Conservation (phyloP, 2,888 invertebrate genomes). For the Cryptocheilus praepositus region DNA sequence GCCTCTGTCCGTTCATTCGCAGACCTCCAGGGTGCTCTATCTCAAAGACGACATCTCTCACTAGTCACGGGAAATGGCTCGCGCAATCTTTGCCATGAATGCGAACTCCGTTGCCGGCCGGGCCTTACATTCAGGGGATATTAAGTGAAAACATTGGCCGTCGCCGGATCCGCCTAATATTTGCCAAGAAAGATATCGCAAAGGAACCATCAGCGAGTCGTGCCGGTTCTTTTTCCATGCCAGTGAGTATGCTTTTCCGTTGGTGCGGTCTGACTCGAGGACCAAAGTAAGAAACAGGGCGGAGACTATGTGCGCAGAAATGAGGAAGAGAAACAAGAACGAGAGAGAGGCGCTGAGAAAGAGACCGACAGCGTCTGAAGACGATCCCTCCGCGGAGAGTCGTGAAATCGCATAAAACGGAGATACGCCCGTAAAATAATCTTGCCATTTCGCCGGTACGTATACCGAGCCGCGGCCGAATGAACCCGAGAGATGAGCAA, state of each 20-base stretch:
- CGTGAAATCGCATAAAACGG: slow-evolving; percentile 43
- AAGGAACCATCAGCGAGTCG: slow-evolving; percentile 66
- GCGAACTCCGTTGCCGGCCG: slow-evolving; percentile 55
- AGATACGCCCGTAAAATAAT: slow-evolving; percentile 55
- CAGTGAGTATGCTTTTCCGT: neutral
- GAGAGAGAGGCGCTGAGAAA: slow-evolving; percentile 2
- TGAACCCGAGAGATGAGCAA: slow-evolving; percentile 49
- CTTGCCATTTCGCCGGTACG: slow-evolving; percentile 52
- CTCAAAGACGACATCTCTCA: slow-evolving; percentile 71
- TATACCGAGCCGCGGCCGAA: slow-evolving; percentile 28
- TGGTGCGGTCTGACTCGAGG: slow-evolving; percentile 9
- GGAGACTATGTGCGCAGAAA: neutral
- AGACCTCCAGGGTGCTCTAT: slow-evolving; percentile 55
- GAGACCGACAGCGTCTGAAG: neutral
- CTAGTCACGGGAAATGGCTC: slow-evolving; percentile 72
- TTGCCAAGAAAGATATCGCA: slow-evolving; percentile 71
- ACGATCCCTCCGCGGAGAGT: neutral
- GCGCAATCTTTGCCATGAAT: slow-evolving; percentile 70
- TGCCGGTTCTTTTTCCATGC: slow-evolving; percentile 28
- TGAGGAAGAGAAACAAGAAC: neutral
- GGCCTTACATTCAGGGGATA: slow-evolving; percentile 66
- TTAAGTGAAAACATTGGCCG: slow-evolving; percentile 71
- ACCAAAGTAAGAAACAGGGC: neutral
- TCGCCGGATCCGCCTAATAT: slow-evolving; percentile 65
- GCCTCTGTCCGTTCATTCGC: slow-evolving; percentile 46